Percentiles rank a stretch among this genome's conserved stretches.
Evolutionary conservation across 2,888 invertebrate species (phyloP).

Genomic region (Empis livida): DNA sequence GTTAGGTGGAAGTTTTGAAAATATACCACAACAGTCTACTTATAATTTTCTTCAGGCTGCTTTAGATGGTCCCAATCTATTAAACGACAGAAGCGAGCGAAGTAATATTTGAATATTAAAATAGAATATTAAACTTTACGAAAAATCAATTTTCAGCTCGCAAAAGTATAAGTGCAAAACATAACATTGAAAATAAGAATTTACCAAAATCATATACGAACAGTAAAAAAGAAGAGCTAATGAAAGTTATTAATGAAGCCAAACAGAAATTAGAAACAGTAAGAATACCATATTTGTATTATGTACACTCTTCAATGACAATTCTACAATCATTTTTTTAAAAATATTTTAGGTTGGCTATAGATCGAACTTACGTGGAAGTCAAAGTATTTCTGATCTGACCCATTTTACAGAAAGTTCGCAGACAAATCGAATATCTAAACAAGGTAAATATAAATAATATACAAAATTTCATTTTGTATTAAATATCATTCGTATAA

Average conservation of each 20-base stretch:
- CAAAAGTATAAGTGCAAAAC: slow-evolving; percentile 52
- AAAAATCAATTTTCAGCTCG: slow-evolving; percentile 29
- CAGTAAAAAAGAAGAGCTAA: slow-evolving; percentile 55
- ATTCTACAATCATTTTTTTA: no score
- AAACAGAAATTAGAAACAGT: slow-evolving; percentile 77
- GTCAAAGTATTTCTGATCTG: slow-evolving; percentile 76
- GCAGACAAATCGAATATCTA: slow-evolving; percentile 36
- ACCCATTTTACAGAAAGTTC: slow-evolving; percentile 31
- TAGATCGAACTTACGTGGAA: slow-evolving; percentile 65
- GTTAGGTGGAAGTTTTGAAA: slow-evolving; percentile 62
- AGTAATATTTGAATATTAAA: slow-evolving; percentile 21
- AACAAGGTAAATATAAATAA: slow-evolving; percentile 33
- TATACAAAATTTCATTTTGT: no score
- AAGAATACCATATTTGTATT: slow-evolving; percentile 23
- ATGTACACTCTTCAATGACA: no score
- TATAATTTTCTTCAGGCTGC: slow-evolving; percentile 34
- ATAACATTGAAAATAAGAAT: slow-evolving; percentile 33
- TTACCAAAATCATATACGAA: slow-evolving; percentile 35
- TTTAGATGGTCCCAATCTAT: slow-evolving; percentile 31
- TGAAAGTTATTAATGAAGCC: slow-evolving; percentile 71
- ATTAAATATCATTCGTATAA: no score
- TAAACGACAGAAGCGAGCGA: slow-evolving; percentile 30
- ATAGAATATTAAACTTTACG: neutral
- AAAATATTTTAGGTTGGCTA: slow-evolving; percentile 64
- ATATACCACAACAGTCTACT: slow-evolving; percentile 27